These are phyloP conservation scores for Drosophila setifemur DNA, from an alignment of 1,140 invertebrate species.

Conservation along the genomic window DNA sequence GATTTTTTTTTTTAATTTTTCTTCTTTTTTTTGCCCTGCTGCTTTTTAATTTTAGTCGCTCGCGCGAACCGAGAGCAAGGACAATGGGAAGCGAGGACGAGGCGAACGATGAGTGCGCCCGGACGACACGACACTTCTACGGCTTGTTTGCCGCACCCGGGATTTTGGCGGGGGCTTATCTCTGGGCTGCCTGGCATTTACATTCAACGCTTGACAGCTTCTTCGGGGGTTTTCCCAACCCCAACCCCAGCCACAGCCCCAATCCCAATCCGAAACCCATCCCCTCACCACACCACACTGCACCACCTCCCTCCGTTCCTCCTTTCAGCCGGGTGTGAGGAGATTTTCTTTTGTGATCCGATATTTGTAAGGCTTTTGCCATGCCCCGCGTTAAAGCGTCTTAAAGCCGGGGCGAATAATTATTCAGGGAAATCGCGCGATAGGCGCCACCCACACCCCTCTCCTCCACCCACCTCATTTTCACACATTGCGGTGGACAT, in stretches of 20 bases:
- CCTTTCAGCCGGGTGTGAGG: conserved; percentile 5
- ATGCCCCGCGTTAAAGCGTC: conserved; percentile 22
- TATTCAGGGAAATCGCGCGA: conserved; percentile 18
- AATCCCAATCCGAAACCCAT: background rate
- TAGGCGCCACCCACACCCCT: too few species aligned
- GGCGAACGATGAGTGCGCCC: too few species aligned
- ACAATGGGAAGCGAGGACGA: conserved; percentile 9
- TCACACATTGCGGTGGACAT: background rate
- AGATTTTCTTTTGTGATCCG: conserved; percentile 41
- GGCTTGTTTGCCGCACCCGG: conserved; percentile 35
- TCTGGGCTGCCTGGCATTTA: conserved; percentile 76
- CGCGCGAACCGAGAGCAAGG: conserved; percentile 4
- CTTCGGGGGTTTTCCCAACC: conserved; percentile 27
- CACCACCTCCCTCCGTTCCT: background rate
- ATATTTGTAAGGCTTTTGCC: conserved; percentile 31
- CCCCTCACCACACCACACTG: background rate
- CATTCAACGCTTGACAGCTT: conserved; percentile 78
- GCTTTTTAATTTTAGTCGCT: conserved; percentile 66
- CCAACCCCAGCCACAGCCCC: background rate
- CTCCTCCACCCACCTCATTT: background rate
- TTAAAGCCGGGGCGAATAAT: conserved; percentile 32
- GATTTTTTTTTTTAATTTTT: too few species aligned
- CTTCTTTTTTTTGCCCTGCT: background rate
- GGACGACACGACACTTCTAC: conserved; percentile 38
- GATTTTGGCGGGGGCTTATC: conserved; percentile 60